Conservation (phyloP, 2,113 vertebrate genomes). For the Sapajus apella region DNA sequence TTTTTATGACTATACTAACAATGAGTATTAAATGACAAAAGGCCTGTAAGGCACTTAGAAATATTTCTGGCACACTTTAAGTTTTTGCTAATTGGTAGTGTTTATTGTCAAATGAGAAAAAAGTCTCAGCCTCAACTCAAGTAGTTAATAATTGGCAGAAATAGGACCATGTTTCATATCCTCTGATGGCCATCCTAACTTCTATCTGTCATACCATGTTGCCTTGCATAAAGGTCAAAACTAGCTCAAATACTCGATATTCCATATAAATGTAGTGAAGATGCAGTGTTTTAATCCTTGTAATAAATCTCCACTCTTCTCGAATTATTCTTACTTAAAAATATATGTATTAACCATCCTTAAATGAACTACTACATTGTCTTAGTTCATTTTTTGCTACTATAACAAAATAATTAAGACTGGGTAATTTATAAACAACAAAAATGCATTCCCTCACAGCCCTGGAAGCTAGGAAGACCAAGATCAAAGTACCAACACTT, state of each 20-base stretch:
- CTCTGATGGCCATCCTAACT: neutral
- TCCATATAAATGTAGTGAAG: neutral
- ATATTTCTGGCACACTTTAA: neutral
- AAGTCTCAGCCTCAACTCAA: neutral
- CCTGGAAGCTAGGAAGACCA: neutral
- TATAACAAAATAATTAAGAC: neutral
- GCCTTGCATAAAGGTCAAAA: neutral
- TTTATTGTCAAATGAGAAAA: neutral
- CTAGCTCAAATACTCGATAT: neutral
- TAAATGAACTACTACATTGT: neutral
- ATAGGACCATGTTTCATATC: neutral
- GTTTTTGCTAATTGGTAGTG: neutral
- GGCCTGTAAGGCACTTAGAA: neutral
- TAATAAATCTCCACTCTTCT: neutral
- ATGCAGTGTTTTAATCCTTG: neutral
- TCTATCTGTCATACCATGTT: neutral
- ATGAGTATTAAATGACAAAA: neutral
- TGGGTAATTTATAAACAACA: neutral
- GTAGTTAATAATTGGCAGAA: neutral
- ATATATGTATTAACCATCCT: neutral
- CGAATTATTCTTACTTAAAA: conserved; percentile 32
- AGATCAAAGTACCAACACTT: neutral
- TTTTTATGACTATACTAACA: neutral
- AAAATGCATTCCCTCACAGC: neutral
- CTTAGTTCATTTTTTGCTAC: neutral